A percentile compares a stretch with the other conserved stretches of the same genome.
Conservation (phyloP, 1,140 invertebrate species). For the Drosophila pseudoobscura region DNA sequence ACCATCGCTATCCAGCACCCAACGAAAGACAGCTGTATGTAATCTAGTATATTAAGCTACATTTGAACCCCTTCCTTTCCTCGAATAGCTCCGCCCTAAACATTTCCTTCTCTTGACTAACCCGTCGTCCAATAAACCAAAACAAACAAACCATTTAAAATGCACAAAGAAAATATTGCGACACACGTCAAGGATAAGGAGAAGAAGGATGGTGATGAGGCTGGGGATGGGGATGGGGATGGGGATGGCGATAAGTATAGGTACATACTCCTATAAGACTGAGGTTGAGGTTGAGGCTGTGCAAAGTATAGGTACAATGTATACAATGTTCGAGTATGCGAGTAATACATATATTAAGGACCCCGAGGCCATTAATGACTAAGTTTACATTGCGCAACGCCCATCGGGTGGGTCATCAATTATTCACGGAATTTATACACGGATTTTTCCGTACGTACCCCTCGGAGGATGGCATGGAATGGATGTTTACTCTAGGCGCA, state of each 20-base stretch:
- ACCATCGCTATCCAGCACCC: too few species aligned
- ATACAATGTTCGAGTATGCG: constrained; percentile 23
- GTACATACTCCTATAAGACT: constrained; percentile 4
- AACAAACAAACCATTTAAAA: constrained; percentile 70
- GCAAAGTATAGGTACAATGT: constrained; percentile 28
- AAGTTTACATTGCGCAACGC: constrained; percentile 60
- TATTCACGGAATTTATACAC: constrained; percentile 77
- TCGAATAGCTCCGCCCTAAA: constrained; percentile 4
- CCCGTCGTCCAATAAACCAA: constrained; percentile 48
- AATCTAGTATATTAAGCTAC: background rate
- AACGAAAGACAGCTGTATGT: too few species aligned
- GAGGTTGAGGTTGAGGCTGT: constrained; percentile 38
- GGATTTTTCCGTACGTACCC: constrained; percentile 59
- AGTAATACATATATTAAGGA: constrained; percentile 65
- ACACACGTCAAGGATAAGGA: constrained; percentile 48
- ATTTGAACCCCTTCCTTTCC: constrained; percentile 4
- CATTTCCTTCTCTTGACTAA: background rate
- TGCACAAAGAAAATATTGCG: constrained; percentile 72
- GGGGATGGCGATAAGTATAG: constrained; percentile 28
- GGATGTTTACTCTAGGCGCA: constrained; percentile 72
- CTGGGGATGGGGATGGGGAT: constrained; percentile 15
- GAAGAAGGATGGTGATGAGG: constrained; percentile 16
- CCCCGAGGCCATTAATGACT: constrained; percentile 65
- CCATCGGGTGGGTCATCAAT: constrained; percentile 60
- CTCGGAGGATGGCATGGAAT: constrained; percentile 27